Conservation (phyloP, 2,797 vertebrate species). For the Chelonia mydas region DNA sequence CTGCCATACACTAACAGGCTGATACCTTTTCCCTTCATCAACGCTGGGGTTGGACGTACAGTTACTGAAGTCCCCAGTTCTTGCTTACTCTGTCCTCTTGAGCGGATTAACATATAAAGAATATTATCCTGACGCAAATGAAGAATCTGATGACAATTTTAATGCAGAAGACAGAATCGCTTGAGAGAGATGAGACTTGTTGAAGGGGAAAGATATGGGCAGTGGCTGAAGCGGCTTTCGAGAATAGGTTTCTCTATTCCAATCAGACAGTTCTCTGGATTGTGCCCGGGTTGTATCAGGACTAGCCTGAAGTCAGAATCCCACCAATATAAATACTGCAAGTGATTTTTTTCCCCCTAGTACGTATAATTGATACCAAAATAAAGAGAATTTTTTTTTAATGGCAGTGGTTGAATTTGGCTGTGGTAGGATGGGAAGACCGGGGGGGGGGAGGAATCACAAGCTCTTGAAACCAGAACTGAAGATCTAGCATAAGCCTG, state of each 20-base stretch:
- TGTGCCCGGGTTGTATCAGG: not conserved
- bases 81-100: slow-evolving; percentile 43
- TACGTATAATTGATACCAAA: not conserved
- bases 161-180: slow-evolving; percentile 20
- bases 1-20: slow-evolving; percentile 39
- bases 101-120: slow-evolving; percentile 40
- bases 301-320: not conserved
- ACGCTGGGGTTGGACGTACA: slow-evolving; percentile 18
- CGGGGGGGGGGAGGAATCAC: not conserved
- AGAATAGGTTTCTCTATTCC: not conserved
- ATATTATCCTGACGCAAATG: slow-evolving; percentile 19
- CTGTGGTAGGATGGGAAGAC: not conserved
- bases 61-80: slow-evolving; percentile 16
- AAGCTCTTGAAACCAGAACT: not conserved
- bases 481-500: not conserved
- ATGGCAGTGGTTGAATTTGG: not conserved
- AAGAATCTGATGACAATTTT: slow-evolving; percentile 14
- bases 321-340: not conserved
- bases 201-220: not conserved
- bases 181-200: not conserved
- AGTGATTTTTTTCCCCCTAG: not conserved
- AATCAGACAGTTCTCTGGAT: not conserved
- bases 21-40: not conserved
- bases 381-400: not conserved
- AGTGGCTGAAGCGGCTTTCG: not conserved